A percentile compares a stretch with the other conserved stretches of the same genome.
Conservation (phyloP, 1,140 invertebrate genomes). For the Pseudomyrmex concolor region DNA sequence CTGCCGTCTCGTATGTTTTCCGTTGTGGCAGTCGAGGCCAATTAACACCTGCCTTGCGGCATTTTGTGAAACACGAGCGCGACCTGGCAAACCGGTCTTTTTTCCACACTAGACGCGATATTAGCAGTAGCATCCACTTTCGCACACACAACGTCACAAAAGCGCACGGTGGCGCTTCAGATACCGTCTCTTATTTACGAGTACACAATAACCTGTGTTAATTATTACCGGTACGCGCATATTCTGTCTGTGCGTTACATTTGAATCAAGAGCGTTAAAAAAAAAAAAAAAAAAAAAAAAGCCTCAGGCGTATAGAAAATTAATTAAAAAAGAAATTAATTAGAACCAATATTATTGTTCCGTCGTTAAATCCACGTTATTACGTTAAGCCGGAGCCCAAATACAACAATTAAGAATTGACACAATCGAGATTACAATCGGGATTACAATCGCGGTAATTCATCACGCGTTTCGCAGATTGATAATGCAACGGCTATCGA, state of each 20-base stretch:
- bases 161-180: neutral
- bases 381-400: no score
- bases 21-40: slow-evolving; percentile 58
- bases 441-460: slow-evolving; percentile 24
- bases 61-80: slow-evolving; percentile 23
- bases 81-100: slow-evolving; percentile 7
- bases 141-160: neutral
- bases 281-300: no score
- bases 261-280: neutral
- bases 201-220: neutral
- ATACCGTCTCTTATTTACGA: slow-evolving; percentile 10
- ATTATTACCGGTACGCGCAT: neutral
- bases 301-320: neutral
- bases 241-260: neutral
- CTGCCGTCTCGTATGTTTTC: slow-evolving; percentile 59
- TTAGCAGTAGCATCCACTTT: slow-evolving; percentile 24
- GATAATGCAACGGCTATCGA: slow-evolving; percentile 21
- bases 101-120: slow-evolving; percentile 52
- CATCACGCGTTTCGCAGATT: neutral
- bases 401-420: neutral
- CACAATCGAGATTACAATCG: neutral
- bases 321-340: neutral
- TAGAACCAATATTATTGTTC: neutral
- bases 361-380: no score
- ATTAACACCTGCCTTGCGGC: slow-evolving; percentile 72